Evolutionary conservation across 2,888 invertebrate genomes (phyloP).

Genomic region (Prosopocoilus inquinatus): DNA sequence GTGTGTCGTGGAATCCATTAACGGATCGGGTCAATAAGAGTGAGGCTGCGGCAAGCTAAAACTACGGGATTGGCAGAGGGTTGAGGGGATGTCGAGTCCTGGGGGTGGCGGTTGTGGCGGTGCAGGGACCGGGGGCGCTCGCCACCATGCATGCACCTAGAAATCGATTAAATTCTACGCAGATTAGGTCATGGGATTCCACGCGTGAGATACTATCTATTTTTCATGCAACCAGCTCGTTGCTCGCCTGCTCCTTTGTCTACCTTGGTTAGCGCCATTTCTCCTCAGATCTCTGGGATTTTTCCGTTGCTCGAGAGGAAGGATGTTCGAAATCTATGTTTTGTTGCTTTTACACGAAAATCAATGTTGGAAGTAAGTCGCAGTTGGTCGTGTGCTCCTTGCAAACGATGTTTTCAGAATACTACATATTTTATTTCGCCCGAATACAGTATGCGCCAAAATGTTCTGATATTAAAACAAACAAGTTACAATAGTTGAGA

Average conservation of each 20-base stretch:
- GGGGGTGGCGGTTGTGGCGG: slow-evolving; percentile 43
- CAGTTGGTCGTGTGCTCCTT: slow-evolving; percentile 14
- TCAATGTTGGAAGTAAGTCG: slow-evolving; percentile 21
- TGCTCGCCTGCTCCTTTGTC: slow-evolving; percentile 8
- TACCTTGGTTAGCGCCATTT: slow-evolving; percentile 1
- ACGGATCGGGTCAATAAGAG: slow-evolving; percentile 30
- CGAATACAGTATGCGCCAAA: slow-evolving; percentile 4
- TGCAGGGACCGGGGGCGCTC: slow-evolving; percentile 52
- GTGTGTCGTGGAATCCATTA: slow-evolving; percentile 25
- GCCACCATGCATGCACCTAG: slow-evolving; percentile 26
- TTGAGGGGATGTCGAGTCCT: slow-evolving; percentile 14
- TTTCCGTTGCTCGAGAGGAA: neutral
- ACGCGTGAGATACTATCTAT: too few species aligned
- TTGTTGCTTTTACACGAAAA: slow-evolving; percentile 21
- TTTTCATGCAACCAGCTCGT: neutral
- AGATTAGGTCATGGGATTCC: slow-evolving; percentile 20
- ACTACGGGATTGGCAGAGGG: slow-evolving; percentile 40
- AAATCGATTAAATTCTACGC: slow-evolving; percentile 28
- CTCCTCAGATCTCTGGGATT: neutral
- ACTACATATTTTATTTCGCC: slow-evolving; percentile 2
- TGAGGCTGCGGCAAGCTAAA: slow-evolving; percentile 24
- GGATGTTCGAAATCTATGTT: slow-evolving; percentile 13
- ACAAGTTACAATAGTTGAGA: too few species aligned
- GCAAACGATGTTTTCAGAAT: slow-evolving; percentile 14
- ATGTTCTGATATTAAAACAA: too few species aligned